A percentile compares a stretch with the other conserved stretches of the same genome.
phyloP scores from a whole-genome alignment of 1,140 invertebrate genomes.

The Hestina assimilis region DNA sequence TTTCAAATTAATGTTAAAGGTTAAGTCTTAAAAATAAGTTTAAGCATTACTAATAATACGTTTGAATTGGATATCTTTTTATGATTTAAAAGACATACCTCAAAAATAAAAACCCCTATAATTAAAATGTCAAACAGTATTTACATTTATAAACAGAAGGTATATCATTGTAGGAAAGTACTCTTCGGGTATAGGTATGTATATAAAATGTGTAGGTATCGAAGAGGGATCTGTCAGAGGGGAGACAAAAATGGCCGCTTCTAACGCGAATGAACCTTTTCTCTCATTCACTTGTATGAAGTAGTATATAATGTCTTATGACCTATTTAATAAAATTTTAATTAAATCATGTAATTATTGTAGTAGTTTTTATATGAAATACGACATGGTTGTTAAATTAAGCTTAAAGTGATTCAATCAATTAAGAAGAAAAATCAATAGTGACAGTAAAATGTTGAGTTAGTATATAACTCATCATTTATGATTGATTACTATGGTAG shows the following conservation, averaged over 20 bases:
- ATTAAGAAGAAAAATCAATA: too few relatives aligned
- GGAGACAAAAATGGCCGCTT: slow-evolving; percentile 65
- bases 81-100: neutral
- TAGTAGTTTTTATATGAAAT: too few relatives aligned
- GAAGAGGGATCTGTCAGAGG: slow-evolving; percentile 44
- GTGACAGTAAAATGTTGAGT: too few relatives aligned
- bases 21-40: too few relatives aligned
- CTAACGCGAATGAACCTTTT: slow-evolving; percentile 33
- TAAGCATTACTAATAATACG: too few relatives aligned
- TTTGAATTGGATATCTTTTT: neutral
- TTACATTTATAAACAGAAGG: slow-evolving; percentile 32
- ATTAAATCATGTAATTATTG: too few relatives aligned
- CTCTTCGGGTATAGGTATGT: slow-evolving; percentile 26
- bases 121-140: slow-evolving; percentile 30
- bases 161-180: slow-evolving; percentile 19
- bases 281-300: slow-evolving; percentile 26
- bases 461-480: too few relatives aligned
- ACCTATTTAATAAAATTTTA: neutral
- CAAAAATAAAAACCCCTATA: slow-evolving; percentile 14
- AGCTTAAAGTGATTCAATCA: too few relatives aligned
- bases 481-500: too few relatives aligned
- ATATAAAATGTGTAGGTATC: slow-evolving; percentile 32
- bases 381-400: too few relatives aligned
- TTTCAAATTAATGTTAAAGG: too few relatives aligned
- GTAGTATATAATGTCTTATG: neutral